Percentiles rank a stretch among this genome's conserved stretches.
These are phyloP conservation scores for Dynastes hyllus DNA, from an alignment of 2,888 invertebrate genomes.

Conservation along the genomic window DNA sequence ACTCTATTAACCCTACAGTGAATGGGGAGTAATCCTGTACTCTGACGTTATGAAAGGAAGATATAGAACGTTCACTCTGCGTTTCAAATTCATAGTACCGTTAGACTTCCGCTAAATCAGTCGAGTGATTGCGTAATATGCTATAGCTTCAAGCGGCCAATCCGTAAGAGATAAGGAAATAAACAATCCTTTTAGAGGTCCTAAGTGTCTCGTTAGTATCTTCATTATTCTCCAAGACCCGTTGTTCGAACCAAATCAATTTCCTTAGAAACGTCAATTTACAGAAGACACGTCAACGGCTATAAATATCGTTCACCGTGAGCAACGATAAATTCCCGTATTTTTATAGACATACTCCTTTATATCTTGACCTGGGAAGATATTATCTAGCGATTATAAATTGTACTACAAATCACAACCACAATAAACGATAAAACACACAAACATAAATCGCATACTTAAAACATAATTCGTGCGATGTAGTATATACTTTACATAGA, in stretches of 20 bases:
- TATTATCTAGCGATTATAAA: conserved; percentile 30
- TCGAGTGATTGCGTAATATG: conserved; percentile 30
- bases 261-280: conserved; percentile 47
- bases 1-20: too few relatives aligned
- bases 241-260: conserved; percentile 41
- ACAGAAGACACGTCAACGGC: conserved; percentile 28
- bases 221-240: conserved; percentile 27
- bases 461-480: conserved; percentile 13
- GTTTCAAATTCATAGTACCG: conserved; percentile 22
- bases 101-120: conserved; percentile 29
- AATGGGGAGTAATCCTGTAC: too few relatives aligned
- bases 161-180: conserved; percentile 24
- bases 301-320: conserved; percentile 42
- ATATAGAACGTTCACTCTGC: conserved; percentile 14
- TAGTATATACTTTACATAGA: background rate
- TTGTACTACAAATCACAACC: conserved; percentile 47
- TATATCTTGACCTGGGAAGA: conserved; percentile 34
- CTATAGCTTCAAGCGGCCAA: conserved; percentile 25
- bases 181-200: conserved; percentile 39
- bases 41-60: background rate
- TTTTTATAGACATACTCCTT: conserved; percentile 32
- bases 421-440: conserved; percentile 48
- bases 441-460: conserved; percentile 17
- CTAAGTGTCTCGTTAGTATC: conserved; percentile 39
- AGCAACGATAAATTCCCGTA: conserved; percentile 41